Percentiles rank a stretch among this genome's conserved stretches.
Conservation (phyloP, 2,888 invertebrate genomes). For the Ophion ellenae region DNA sequence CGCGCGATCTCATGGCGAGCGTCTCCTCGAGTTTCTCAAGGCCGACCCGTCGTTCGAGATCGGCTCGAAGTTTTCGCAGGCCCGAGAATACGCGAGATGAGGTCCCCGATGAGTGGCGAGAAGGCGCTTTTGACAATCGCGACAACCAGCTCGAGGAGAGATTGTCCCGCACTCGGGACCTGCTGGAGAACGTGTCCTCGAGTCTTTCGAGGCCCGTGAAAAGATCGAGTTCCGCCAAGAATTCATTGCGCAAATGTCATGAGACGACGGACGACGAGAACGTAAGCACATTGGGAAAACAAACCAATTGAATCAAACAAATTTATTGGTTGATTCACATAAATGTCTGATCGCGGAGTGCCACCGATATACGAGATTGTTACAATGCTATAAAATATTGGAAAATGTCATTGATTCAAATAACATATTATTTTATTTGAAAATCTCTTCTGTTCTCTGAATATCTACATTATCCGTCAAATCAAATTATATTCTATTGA, state of each 20-base stretch:
- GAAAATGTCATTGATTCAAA: no score
- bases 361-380: no score
- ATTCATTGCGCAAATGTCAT: constrained; percentile 21
- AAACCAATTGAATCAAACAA: no score
- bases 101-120: not conserved
- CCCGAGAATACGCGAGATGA: constrained; percentile 24
- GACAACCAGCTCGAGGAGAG: constrained; percentile 36
- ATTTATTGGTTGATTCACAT: no score
- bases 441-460: no score
- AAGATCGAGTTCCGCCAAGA: constrained; percentile 60
- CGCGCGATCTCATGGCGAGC: constrained; percentile 54
- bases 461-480: no score
- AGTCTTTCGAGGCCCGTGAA: constrained; percentile 50
- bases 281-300: not conserved
- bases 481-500: no score
- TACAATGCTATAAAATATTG: no score
- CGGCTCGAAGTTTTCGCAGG: constrained; percentile 56
- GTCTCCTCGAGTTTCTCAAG: constrained; percentile 59
- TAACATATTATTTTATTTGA: no score
- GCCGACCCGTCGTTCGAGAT: constrained; percentile 57
- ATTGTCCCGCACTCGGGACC: constrained; percentile 53
- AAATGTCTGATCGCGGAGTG: no score
- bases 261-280: constrained; percentile 34
- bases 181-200: constrained; percentile 60
- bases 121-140: constrained; percentile 12